Percentiles rank a stretch among this genome's conserved stretches.
phyloP scores from a whole-genome alignment of 1,140 invertebrate species.

The Globodera rostochiensis region DNA sequence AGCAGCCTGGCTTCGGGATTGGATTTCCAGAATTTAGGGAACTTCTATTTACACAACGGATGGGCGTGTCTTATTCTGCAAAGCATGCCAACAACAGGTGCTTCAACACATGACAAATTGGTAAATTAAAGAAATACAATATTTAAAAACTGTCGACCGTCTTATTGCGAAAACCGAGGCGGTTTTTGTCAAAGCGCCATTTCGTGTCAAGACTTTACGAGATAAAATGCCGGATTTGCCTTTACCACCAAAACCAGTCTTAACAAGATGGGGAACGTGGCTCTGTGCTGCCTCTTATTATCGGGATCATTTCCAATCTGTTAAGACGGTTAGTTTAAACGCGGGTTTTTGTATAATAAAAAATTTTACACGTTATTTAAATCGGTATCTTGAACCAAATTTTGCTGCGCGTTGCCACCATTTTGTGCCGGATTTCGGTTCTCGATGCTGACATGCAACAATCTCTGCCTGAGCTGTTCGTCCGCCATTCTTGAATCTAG shows the following conservation, averaged over 20 bases:
- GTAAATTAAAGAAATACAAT: too few relatives aligned
- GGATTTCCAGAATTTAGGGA: conserved; percentile 4
- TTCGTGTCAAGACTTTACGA: background rate
- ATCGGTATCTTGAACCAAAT: too few relatives aligned
- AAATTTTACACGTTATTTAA: too few relatives aligned
- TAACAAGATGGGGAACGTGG: conserved; percentile 20
- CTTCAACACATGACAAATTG: background rate
- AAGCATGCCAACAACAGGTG: conserved; percentile 11
- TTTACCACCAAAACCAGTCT: conserved; percentile 14
- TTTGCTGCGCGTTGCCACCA: too few relatives aligned
- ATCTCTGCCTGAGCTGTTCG: too few relatives aligned
- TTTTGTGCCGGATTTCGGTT: too few relatives aligned
- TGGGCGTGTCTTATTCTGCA: background rate
- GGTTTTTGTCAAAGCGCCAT: conserved; percentile 24
- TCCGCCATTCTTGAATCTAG: too few relatives aligned
- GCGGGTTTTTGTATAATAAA: too few relatives aligned
- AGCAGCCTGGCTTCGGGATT: conserved; percentile 11
- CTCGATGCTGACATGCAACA: too few relatives aligned
- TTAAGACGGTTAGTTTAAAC: conserved; percentile 3
- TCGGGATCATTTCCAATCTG: background rate
- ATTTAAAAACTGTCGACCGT: background rate
- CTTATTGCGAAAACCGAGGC: background rate
- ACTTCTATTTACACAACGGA: conserved; percentile 6
- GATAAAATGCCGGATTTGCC: background rate
- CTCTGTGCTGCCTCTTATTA: background rate